phyloP scores from a whole-genome alignment of 1,140 invertebrate species.

The Elymnias hypermnestra region DNA sequence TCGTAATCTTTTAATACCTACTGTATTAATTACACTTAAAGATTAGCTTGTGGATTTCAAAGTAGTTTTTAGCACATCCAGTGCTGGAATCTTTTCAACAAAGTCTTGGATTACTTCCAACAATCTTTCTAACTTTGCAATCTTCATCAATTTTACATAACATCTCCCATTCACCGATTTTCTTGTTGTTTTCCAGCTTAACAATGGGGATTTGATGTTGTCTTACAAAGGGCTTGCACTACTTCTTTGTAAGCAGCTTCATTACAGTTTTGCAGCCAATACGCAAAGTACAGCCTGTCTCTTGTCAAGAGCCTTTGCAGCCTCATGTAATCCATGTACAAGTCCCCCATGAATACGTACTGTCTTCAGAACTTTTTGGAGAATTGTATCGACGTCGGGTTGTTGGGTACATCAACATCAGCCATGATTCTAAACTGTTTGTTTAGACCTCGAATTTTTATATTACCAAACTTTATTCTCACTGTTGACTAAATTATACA shows the following conservation, averaged over 20 bases:
- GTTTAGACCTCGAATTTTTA: too few species aligned
- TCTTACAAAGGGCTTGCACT: conserved; percentile 98
- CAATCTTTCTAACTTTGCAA: conserved; percentile 98
- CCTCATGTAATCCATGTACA: conserved; percentile 96
- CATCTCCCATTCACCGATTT: conserved; percentile 98
- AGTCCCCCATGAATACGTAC: conserved; percentile 96
- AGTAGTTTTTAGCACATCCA: conserved; percentile 95
- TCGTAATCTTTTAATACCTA: too few species aligned
- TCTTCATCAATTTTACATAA: conserved; percentile 99
- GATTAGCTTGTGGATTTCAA: conserved; percentile 79
- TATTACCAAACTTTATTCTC: too few species aligned
- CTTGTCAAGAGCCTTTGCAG: conserved; percentile 97
- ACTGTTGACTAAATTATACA: too few species aligned
- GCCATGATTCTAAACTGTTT: too few species aligned
- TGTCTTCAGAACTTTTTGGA: conserved; percentile 98
- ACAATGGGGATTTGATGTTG: conserved; percentile 98
- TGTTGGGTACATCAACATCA: conserved; percentile 60
- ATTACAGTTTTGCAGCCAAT: conserved; percentile 97
- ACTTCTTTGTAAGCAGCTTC: conserved; percentile 98
- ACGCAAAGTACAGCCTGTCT: conserved; percentile 97
- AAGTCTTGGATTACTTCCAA: conserved; percentile 97
- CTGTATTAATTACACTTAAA: conserved; percentile 59
- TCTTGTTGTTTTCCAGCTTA: conserved; percentile 99
- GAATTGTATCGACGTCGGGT: conserved; percentile 93
- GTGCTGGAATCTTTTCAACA: conserved; percentile 95